A percentile compares a stretch with the other conserved stretches of the same genome.
Conservation (phyloP, 2,797 vertebrate species). For the Oceanodroma leucorhoa region DNA sequence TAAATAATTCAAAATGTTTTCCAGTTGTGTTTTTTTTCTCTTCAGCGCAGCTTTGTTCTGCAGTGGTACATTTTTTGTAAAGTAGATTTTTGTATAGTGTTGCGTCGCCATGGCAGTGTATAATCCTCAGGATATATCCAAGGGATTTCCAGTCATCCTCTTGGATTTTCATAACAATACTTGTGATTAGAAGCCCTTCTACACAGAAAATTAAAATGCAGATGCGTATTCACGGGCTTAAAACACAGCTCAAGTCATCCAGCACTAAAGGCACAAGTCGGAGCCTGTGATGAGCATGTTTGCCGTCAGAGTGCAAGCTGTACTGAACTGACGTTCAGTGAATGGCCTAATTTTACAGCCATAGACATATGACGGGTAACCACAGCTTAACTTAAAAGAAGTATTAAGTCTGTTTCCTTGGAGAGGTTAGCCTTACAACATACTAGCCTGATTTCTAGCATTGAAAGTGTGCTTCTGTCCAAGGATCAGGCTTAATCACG, state of each 20-base stretch:
- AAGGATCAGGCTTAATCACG: not conserved
- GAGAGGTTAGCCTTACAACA: not conserved
- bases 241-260: not conserved
- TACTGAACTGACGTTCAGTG: not conserved
- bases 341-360: not conserved
- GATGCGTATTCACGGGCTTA: not conserved
- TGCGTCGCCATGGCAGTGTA: not conserved
- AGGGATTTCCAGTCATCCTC: not conserved
- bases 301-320: not conserved
- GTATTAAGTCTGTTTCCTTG: not conserved
- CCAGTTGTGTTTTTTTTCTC: not conserved
- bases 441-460: not conserved
- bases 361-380: accelerated
- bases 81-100: not conserved
- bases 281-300: not conserved
- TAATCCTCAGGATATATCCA: not conserved
- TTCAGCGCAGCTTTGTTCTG: constrained; percentile 30
- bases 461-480: not conserved
- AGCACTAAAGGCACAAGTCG: not conserved
- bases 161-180: not conserved
- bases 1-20: constrained; percentile 51
- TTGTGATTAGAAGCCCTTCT: not conserved
- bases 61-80: not conserved
- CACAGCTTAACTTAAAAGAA: not conserved
- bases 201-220: not conserved